Evolutionary conservation across 2,797 vertebrate species (phyloP), one percentile per base, ranked within the genome.

Genomic region (Danionella dracula): DNA sequence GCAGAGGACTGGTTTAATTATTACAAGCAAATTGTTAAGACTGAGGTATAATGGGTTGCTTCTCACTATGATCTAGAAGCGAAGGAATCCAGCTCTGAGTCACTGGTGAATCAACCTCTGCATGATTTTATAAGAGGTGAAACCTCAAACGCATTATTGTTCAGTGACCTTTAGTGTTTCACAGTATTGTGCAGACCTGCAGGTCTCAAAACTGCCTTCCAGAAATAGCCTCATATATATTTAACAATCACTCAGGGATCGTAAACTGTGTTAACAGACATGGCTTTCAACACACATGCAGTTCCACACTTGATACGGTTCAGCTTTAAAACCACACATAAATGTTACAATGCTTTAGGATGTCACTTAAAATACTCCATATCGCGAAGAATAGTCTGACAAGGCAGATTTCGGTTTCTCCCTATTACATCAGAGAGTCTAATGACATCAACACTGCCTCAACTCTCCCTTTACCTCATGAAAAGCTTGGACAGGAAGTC

Each of bases 211-310:
- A n/a, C 31, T 68, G 63, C 37, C 32, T 50, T 35, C 45, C 60
- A n/a, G 29, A 74, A 77, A 83, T 77, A 77, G 78, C 70, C 72
- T 78, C 40, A 40, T 62, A 72, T 71, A 66, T 57, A 72, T 66
- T 68, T 64, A 70, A 73, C 70, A 62, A 71, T 66, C 54, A 56
- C 57, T 44, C 50, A 6, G 19, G 68, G 67, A 29, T 51, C 62
- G 51, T 69, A 58, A 62, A 61, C 46, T 57, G 55, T 31, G 34
- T 45, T 53, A 66, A 54, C 70, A 57, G 17, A 15, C 66, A 66
- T 57, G 49, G 51, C 51, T 72, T 16, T 29, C 16, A 50, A 59
- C 78, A 78, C 80, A 62, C 59, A 55, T 15, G 4, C 27, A 73
- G 32, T 42, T 74, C 76, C 79, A 63, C 78, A 80, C 78, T 80